These are phyloP conservation scores for Meliscaeva auricollis DNA, from an alignment of 2,888 invertebrate species.

Conservation along the genomic window DNA sequence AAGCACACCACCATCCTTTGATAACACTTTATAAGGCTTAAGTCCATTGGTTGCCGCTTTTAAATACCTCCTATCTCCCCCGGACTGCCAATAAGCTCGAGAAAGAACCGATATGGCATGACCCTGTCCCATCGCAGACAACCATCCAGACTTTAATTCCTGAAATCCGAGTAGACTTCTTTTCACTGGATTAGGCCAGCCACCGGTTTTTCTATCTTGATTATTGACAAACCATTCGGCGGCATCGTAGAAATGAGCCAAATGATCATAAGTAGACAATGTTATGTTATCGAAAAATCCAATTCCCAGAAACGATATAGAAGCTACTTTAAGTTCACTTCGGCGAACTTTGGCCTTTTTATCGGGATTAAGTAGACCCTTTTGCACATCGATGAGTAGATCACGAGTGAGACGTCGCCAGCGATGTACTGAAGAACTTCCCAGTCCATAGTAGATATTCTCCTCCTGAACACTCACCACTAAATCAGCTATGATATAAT, in stretches of 20 bases:
- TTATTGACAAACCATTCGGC: constrained; percentile 95
- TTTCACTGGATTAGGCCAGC: constrained; percentile 96
- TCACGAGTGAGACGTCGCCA: constrained; percentile 95
- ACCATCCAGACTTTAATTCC: constrained; percentile 95
- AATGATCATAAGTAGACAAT: constrained; percentile 92
- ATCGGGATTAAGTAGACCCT: constrained; percentile 89
- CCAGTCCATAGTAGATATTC: constrained; percentile 95
- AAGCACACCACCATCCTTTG: constrained; percentile 92
- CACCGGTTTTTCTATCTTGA: constrained; percentile 94
- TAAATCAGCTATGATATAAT: constrained; percentile 91
- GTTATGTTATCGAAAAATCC: constrained; percentile 92
- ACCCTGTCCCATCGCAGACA: constrained; percentile 99
- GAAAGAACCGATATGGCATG: constrained; percentile 97
- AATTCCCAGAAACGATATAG: constrained; percentile 88
- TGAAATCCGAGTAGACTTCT: constrained; percentile 90
- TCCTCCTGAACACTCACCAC: constrained; percentile 90
- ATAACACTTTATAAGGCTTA: constrained; percentile 90
- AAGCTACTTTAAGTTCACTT: constrained; percentile 85
- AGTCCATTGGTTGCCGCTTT: constrained; percentile 92
- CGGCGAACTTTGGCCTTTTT: constrained; percentile 82
- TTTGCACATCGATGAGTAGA: constrained; percentile 95
- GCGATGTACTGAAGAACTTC: constrained; percentile 85
- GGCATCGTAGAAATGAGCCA: constrained; percentile 95
- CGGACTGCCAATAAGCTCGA: constrained; percentile 94
- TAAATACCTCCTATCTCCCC: constrained; percentile 90